A percentile compares a stretch with the other conserved stretches of the same genome.
Evolutionary conservation across 2,113 vertebrate genomes (phyloP).

Genomic region (Castor canadensis): DNA sequence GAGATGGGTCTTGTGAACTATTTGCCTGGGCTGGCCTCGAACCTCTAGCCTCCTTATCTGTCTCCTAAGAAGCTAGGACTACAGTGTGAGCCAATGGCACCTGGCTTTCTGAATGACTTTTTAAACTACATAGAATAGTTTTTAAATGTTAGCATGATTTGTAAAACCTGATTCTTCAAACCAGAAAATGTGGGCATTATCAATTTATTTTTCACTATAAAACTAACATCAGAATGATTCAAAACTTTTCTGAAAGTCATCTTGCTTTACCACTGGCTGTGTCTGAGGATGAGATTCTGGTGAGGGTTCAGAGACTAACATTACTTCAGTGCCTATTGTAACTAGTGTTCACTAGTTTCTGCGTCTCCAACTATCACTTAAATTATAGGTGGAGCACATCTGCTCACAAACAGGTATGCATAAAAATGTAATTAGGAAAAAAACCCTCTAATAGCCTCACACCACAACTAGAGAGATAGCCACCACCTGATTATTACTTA

Average conservation of each 20-base stretch:
- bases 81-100: no score
- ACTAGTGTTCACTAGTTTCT: neutral
- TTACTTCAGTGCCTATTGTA: neutral
- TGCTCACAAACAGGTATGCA: conserved; percentile 14
- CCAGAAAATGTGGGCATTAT: neutral
- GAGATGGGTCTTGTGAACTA: no score
- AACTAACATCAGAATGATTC: neutral
- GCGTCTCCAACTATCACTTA: conserved; percentile 12
- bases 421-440: neutral
- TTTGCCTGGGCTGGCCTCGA: no score
- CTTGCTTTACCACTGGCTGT: neutral
- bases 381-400: neutral
- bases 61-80: no score
- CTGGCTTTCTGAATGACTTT: neutral
- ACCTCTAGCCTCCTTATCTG: no score
- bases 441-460: neutral
- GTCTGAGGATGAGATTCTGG: neutral
- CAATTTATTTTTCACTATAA: neutral
- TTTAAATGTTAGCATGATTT: neutral
- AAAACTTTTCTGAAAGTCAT: neutral
- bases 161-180: conserved; percentile 33
- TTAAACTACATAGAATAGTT: neutral
- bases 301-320: neutral
- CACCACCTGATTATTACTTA: neutral
- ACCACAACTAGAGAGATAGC: neutral